Base-by-base conservation (phyloP, 1,140 invertebrate genomes). In the Idris sp. region DNA sequence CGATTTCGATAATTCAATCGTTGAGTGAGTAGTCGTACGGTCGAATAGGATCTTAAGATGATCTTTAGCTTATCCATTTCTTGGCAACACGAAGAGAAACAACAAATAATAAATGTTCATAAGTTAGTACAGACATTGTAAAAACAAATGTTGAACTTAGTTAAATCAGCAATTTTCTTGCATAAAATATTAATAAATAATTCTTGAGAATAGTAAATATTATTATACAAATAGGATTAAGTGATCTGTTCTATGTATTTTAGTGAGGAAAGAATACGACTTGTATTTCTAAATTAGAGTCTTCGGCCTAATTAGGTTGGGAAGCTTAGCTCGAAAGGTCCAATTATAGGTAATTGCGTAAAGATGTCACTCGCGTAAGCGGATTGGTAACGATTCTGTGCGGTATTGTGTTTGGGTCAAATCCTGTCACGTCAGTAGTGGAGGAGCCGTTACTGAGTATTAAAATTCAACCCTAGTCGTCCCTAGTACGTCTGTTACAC, bases 261-360 rank as follows among this genome's bases (percentile, higher is more conserved):
- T 36, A 22, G 14, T 46, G 15, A 22, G 26, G 25, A 62, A 65
- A 73, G 54, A 65, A 54, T 53, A 33, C 53, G 10, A 53, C 54
- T 65, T 26, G 31, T 44, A 59, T 65, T 67, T 53, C 30, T 33
- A 48, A 40, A 80, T 81, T 79, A 77, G 74, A 80, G 79, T 84
- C 79, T 84, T 81, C 48, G 61, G 73, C 68, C 80, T 85, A 85
- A 84, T 84, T 82, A 83, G 79, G 82, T 82, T 81, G 59, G 74
- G 73, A 76, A 71, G 80, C 76, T 83, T 76, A 77, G 44, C 40
- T 56, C 65, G 48, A 67, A 69, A 75, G 67, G 80, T 80, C 84
- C 85, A 87, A 30, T 87, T 87, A 87, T 81, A 73, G 80, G 75
- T 86, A 87, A 86, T 87, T 87, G 84, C 84, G 84, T 86, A 87